These are phyloP conservation scores for Cacatua alba DNA, from an alignment of 2,113 vertebrate species.

Conservation along the genomic window DNA sequence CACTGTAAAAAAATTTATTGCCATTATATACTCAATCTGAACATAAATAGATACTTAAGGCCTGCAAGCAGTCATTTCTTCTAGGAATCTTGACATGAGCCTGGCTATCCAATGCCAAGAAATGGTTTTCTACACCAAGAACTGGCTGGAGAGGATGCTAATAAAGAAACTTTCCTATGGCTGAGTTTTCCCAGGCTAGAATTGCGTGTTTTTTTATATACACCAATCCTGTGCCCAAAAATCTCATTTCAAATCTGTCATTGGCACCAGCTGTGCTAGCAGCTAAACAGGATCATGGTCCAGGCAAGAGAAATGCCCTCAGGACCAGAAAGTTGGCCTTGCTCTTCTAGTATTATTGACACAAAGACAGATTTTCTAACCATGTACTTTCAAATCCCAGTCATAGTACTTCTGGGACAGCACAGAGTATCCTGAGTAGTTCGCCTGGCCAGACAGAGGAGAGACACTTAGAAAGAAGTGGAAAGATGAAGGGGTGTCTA, in stretches of 20 bases:
- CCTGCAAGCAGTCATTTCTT: neutral
- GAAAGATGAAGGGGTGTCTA: neutral
- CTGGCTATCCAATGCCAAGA: neutral
- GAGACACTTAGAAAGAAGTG: neutral
- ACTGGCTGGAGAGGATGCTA: neutral
- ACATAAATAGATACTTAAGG: neutral
- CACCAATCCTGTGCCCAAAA: neutral
- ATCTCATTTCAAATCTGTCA: neutral
- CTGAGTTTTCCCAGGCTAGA: neutral
- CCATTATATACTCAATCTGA: neutral
- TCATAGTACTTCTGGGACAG: neutral
- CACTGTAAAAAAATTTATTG: neutral
- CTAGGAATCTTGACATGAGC: neutral
- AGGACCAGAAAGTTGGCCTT: neutral
- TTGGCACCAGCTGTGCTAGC: neutral
- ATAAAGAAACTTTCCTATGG: neutral
- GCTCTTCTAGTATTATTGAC: neutral
- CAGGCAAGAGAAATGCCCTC: neutral
- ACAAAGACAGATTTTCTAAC: neutral
- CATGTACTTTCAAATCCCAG: neutral
- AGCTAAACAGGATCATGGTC: neutral
- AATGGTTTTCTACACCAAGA: neutral
- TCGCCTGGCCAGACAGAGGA: rapidly evolving
- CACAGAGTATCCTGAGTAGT: neutral
- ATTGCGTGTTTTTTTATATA: neutral